A percentile compares a stretch with the other conserved stretches of the same genome.
Conservation (phyloP, 1,140 invertebrate species). For the Phymorhynchus buccinoides region DNA sequence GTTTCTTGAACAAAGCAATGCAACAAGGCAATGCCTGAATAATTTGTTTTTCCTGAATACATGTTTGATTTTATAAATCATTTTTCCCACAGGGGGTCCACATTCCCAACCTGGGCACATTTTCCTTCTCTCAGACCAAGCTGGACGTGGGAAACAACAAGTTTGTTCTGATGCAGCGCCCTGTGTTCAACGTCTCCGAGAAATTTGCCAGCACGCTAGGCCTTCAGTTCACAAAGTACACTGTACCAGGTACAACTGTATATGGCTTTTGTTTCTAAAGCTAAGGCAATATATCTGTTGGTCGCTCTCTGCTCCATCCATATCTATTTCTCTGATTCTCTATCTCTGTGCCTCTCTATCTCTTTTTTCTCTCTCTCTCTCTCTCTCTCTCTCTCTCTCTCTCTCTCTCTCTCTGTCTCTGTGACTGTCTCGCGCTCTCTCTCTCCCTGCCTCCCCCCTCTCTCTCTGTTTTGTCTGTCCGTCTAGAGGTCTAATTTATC, state of each 20-base stretch:
- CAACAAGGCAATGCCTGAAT: too few species aligned
- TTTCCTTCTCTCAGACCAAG: constrained; percentile 71
- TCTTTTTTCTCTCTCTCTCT: not conserved
- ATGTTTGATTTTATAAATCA: constrained; percentile 14
- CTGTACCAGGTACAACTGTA: constrained; percentile 71
- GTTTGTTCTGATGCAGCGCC: constrained; percentile 70
- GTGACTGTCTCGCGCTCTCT: too few species aligned
- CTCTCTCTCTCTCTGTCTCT: not conserved
- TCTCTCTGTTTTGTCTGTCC: too few species aligned
- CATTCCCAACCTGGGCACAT: constrained; percentile 69
- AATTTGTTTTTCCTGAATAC: too few species aligned
- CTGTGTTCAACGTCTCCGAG: constrained; percentile 72
- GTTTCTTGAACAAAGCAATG: too few species aligned
- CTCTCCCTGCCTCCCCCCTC: too few species aligned
- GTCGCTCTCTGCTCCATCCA: not conserved
- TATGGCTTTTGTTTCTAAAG: too few species aligned
- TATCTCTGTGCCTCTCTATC: too few species aligned
- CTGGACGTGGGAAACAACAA: constrained; percentile 72
- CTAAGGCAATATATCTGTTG: too few species aligned
- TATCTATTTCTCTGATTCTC: too few species aligned
- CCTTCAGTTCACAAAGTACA: constrained; percentile 67
- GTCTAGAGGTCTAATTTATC: too few species aligned
- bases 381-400: not conserved
- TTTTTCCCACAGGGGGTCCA: constrained; percentile 68
- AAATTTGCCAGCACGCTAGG: constrained; percentile 71